phyloP scores from a whole-genome alignment of 2,888 invertebrate species.

The Plemyria rubiginata region DNA sequence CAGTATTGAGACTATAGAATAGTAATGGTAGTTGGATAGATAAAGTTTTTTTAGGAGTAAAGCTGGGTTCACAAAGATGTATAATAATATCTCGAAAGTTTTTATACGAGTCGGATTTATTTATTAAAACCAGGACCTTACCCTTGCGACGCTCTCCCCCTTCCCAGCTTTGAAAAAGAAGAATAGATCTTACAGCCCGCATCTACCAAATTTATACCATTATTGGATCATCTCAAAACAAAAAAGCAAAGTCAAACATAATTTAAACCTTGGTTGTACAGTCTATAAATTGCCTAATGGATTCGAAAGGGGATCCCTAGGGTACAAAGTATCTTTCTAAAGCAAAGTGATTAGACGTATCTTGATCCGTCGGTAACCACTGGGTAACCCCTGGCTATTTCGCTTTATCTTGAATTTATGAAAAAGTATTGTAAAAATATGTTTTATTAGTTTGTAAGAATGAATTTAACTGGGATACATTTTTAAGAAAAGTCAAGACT shows the following conservation, averaged over 20 bases:
- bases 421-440: too few species aligned
- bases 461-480: too few species aligned
- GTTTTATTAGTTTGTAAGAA: too few species aligned
- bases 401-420: constrained; percentile 13
- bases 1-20: constrained; percentile 13
- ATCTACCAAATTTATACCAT: constrained; percentile 52
- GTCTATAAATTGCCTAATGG: constrained; percentile 64
- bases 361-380: constrained; percentile 39
- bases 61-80: background rate
- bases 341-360: constrained; percentile 57
- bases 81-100: too few species aligned
- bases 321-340: constrained; percentile 56
- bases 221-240: constrained; percentile 72
- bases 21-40: background rate
- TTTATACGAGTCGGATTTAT: too few species aligned
- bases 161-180: too few species aligned
- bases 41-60: background rate
- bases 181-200: background rate
- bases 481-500: background rate
- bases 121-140: too few species aligned
- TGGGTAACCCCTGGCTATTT: constrained; percentile 39
- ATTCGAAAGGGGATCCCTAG: constrained; percentile 57
- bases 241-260: constrained; percentile 60
- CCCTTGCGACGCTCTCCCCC: too few species aligned
- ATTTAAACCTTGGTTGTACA: constrained; percentile 58